Conservation (phyloP, 2,113 vertebrate species). For the Casuarius casuarius region DNA sequence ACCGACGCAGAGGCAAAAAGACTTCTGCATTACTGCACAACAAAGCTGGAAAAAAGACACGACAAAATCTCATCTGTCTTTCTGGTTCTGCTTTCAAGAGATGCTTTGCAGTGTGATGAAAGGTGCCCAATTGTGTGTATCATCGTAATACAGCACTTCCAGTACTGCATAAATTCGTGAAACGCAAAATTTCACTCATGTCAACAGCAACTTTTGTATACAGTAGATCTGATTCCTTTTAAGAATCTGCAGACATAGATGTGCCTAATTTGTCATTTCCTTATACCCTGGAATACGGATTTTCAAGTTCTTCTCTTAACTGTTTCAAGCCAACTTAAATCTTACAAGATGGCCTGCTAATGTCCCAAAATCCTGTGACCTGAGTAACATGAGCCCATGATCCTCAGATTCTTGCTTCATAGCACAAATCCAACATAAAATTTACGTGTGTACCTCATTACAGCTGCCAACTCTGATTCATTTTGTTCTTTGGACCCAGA, state of each 20-base stretch:
- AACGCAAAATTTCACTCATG: slow-evolving; percentile 40
- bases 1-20: slow-evolving; percentile 34
- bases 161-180: slow-evolving; percentile 25
- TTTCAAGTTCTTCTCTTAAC: slow-evolving; percentile 29
- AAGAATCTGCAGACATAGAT: slow-evolving; percentile 31
- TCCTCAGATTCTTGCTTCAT: slow-evolving; percentile 5
- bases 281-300: not conserved
- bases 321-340: not conserved
- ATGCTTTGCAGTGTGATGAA: slow-evolving; percentile 66
- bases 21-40: slow-evolving; percentile 30
- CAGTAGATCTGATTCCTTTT: slow-evolving; percentile 20
- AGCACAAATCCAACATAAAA: slow-evolving; percentile 31
- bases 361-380: not conserved
- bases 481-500: slow-evolving; percentile 38
- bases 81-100: slow-evolving; percentile 52
- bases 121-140: slow-evolving; percentile 56
- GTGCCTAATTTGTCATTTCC: slow-evolving; percentile 35
- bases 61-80: slow-evolving; percentile 62
- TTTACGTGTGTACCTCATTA: slow-evolving; percentile 26
- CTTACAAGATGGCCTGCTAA: not conserved
- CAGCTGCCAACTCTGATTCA: slow-evolving; percentile 28
- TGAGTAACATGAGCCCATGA: slow-evolving; percentile 1
- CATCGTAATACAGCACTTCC: not conserved
- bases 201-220: slow-evolving; percentile 47
- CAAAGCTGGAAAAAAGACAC: slow-evolving; percentile 44